These are phyloP conservation scores for Papilio machaon DNA, from an alignment of 1,140 invertebrate genomes.

Conservation along the genomic window DNA sequence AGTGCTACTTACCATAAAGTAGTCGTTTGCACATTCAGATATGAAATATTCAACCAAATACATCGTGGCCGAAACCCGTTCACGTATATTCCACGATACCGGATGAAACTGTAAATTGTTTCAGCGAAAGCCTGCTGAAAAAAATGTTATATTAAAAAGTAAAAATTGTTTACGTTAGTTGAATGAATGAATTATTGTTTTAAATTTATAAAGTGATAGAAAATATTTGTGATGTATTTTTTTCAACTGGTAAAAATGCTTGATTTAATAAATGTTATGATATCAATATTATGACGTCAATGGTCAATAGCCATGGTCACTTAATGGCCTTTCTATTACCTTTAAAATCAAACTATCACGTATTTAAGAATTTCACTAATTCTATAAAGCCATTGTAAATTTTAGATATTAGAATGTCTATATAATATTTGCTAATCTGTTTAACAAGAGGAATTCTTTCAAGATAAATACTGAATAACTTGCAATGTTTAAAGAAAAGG, in stretches of 20 bases:
- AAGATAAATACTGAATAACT: not conserved
- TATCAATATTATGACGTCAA: not conserved
- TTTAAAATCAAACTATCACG: too few relatives aligned
- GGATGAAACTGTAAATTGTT: slow-evolving; percentile 69
- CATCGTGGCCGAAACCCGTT: slow-evolving; percentile 52
- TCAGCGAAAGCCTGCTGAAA: slow-evolving; percentile 52
- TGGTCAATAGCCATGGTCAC: too few relatives aligned
- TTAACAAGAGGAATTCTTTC: not conserved
- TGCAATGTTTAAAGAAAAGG: not conserved
- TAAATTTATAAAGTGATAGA: not conserved
- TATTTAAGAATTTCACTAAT: too few relatives aligned
- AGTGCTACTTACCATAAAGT: slow-evolving; percentile 50
- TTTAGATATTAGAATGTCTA: too few relatives aligned
- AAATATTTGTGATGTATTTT: slow-evolving; percentile 1
- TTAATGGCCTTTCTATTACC: too few relatives aligned
- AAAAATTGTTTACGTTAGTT: slow-evolving; percentile 9
- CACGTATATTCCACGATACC: slow-evolving; percentile 54
- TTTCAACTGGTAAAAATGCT: not conserved
- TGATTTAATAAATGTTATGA: not conserved
- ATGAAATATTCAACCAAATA: slow-evolving; percentile 75
- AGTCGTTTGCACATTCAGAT: slow-evolving; percentile 56
- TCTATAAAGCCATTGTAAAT: too few relatives aligned
- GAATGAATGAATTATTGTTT: slow-evolving; percentile 32
- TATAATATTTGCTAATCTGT: not conserved
- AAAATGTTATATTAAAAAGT: slow-evolving; percentile 43